Conservation (phyloP, 2,113 vertebrate species). For the Bubalus kerabau region DNA sequence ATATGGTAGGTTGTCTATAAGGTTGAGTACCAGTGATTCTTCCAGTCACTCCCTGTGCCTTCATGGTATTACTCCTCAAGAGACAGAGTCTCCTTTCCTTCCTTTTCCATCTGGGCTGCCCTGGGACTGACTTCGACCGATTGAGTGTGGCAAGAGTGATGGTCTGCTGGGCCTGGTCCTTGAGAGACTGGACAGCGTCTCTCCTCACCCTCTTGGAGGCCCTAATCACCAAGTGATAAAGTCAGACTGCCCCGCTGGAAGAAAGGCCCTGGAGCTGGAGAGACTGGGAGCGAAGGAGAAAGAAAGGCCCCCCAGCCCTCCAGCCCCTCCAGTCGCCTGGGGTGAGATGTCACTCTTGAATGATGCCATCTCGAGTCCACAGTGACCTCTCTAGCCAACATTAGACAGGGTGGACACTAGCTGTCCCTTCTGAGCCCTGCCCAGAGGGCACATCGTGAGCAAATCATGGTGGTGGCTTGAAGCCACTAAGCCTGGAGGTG, state of each 20-base stretch:
- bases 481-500: not conserved
- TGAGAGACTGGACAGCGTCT: not conserved
- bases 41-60: not conserved
- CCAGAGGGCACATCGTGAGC: not conserved
- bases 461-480: not conserved
- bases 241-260: not conserved
- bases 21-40: not conserved
- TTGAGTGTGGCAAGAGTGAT: not conserved
- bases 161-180: not conserved
- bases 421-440: not conserved
- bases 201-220: not conserved
- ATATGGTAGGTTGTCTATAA: not conserved
- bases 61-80: not conserved
- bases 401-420: not conserved
- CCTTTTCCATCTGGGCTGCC: not conserved
- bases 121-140: not conserved
- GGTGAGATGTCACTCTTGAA: not conserved
- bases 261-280: not conserved
- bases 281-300: not conserved
- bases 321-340: not conserved
- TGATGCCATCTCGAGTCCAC: not conserved
- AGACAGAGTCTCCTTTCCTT: not conserved
- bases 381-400: not conserved
- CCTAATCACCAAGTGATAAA: not conserved
- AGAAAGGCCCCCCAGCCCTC: too few relatives aligned